Conservation (phyloP, 2,113 vertebrate genomes). For the Pitta sordida region DNA sequence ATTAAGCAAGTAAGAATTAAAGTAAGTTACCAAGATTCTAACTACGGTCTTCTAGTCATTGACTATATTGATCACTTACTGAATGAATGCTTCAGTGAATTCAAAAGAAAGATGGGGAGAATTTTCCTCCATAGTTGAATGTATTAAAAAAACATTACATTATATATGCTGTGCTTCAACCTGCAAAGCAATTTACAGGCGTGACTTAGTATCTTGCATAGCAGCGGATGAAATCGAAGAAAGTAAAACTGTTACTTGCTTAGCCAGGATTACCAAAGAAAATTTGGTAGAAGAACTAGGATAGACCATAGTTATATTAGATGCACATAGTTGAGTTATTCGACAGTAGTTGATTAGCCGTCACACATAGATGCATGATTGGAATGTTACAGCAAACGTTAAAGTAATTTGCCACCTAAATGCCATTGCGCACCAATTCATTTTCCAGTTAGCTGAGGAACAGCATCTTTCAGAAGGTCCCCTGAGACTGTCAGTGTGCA, state of each 20-base stretch:
- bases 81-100: background rate
- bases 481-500: background rate
- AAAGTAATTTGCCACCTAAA: background rate
- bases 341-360: background rate
- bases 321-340: background rate
- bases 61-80: background rate
- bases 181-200: background rate
- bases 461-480: background rate
- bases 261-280: background rate
- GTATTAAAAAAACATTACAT: background rate
- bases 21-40: background rate
- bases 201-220: rapidly evolving
- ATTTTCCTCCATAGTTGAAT: background rate
- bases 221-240: background rate
- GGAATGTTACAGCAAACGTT: background rate
- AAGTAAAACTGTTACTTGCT: background rate
- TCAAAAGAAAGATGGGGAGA: background rate
- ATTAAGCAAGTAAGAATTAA: background rate
- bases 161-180: background rate
- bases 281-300: background rate
- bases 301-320: background rate
- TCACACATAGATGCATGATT: background rate
- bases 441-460: background rate
- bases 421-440: background rate
- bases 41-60: background rate